Evolutionary conservation across 2,888 invertebrate genomes (phyloP), one percentile per base, ranked within the genome.

Genomic region (Gasteruption jaculator): DNA sequence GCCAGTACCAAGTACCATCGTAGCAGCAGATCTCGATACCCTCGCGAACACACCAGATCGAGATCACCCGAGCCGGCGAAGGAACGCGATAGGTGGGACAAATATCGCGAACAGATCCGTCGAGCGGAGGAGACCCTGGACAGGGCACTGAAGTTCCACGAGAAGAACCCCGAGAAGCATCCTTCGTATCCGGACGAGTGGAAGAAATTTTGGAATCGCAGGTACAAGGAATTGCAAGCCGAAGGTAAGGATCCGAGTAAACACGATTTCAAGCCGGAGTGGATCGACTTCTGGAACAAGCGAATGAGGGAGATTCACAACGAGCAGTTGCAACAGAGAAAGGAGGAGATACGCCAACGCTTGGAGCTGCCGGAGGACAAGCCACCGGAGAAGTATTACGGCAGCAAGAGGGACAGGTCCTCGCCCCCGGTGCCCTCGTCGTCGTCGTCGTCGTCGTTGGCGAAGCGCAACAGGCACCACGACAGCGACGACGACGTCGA

Each of bases 171-270:
- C 0, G 91, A 91, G 63, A 90, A 88, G 53, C 91, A 91, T 71
- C 91, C 91, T 0, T 77, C 85, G 3, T 91, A 91, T 65, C 85
- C 87, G 0, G 87, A 88, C 32, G 91, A 91, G 63, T 91, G 91
- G 91, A 90, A 90, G 62, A 83, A 82, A 62, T 91, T 90, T 66
- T 91, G 91, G 91, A 89, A 89, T 65, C 76, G 79, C 7, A 80
- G 89, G 1, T 88, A 86, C 64, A 86, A 86, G 63, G 87, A 89
- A 68, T 72, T 89, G 37, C 85, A 86, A 63, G 71, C 76, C 58
- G 81, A 81, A 66, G 82, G 83, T 34, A 81, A 82, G 64, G 88
- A 91, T 64, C 83, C 87, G 0, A 76, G 82, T 21, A 83, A 82
- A 49, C 82, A 90, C 62, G 90, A 91, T 61, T 91, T 88, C 64